A percentile compares a stretch with the other conserved stretches of the same genome.
Evolutionary conservation across 2,888 invertebrate species (phyloP).

Genomic region (Onchidella celtica): DNA sequence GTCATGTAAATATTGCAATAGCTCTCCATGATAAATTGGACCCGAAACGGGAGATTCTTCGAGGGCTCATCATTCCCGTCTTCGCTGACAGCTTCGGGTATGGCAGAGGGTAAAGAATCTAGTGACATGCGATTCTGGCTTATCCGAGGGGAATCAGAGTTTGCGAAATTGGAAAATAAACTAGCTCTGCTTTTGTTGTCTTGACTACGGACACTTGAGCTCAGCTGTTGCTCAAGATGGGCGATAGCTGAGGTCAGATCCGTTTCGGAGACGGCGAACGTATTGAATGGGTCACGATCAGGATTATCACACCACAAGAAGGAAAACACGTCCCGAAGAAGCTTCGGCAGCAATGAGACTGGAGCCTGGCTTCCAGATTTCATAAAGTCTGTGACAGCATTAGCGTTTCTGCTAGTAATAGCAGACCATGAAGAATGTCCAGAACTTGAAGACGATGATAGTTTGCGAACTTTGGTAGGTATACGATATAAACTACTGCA

Average conservation of each 20-base stretch:
- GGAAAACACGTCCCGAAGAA: slow-evolving; percentile 47
- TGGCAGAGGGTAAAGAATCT: background rate
- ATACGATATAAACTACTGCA: slow-evolving; percentile 43
- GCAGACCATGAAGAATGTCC: slow-evolving; percentile 30
- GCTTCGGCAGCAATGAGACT: slow-evolving; percentile 29
- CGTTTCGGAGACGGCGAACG: slow-evolving; percentile 73
- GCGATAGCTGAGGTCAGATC: slow-evolving; percentile 73
- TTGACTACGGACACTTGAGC: slow-evolving; percentile 47
- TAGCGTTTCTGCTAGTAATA: background rate
- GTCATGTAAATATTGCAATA: slow-evolving; percentile 75
- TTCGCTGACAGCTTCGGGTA: background rate
- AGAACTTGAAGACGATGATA: slow-evolving; percentile 29
- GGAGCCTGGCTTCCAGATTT: background rate
- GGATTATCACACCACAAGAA: slow-evolving; percentile 75
- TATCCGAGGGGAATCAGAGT: background rate
- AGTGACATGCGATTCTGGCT: background rate
- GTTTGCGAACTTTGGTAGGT: slow-evolving; percentile 50
- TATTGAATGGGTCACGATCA: slow-evolving; percentile 72
- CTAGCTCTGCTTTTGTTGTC: background rate
- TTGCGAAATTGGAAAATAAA: background rate
- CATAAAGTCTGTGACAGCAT: background rate
- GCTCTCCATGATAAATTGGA: slow-evolving; percentile 73
- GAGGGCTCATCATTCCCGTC: slow-evolving; percentile 33
- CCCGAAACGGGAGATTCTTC: slow-evolving; percentile 65
- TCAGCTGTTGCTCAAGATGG: slow-evolving; percentile 71